A percentile compares a stretch with the other conserved stretches of the same genome.
phyloP scores from a whole-genome alignment of 2,888 invertebrate genomes.

The Sphaerophoria taeniata region DNA sequence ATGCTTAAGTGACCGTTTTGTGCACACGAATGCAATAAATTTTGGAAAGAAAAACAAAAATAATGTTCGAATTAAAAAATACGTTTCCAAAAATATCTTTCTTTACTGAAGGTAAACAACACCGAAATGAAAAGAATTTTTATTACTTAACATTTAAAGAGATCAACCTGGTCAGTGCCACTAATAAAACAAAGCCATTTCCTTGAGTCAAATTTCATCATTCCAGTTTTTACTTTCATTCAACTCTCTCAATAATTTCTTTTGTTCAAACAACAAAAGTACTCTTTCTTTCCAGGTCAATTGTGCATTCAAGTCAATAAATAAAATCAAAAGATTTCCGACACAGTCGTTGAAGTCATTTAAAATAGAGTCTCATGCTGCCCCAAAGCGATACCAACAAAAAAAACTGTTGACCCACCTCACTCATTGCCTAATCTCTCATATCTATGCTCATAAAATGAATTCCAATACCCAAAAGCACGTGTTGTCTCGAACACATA shows the following conservation, averaged over 20 bases:
- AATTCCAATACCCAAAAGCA: conserved; percentile 28
- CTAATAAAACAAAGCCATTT: neutral
- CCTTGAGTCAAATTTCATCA: conserved; percentile 19
- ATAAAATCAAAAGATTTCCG: conserved; percentile 16
- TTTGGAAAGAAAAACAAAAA: too few relatives aligned
- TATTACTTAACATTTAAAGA: neutral
- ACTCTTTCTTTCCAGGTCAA: neutral
- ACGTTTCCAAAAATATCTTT: neutral
- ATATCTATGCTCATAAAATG: conserved; percentile 10
- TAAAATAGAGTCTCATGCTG: conserved; percentile 1
- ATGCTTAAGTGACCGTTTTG: too few relatives aligned
- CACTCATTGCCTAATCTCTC: neutral
- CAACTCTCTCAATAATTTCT: neutral
- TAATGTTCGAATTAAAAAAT: too few relatives aligned
- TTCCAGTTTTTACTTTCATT: conserved; percentile 1
- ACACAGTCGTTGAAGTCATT: conserved; percentile 26
- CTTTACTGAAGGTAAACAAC: neutral
- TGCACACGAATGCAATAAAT: too few relatives aligned
- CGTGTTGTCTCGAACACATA: conserved; percentile 39
- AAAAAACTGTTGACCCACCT: conserved; percentile 30
- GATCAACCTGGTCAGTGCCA: conserved; percentile 10
- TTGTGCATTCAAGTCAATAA: neutral
- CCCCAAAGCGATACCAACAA: neutral
- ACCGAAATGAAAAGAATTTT: neutral
- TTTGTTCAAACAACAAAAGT: neutral